These are phyloP conservation scores for Apis florea DNA, from an alignment of 1,140 invertebrate genomes.

Conservation along the genomic window DNA sequence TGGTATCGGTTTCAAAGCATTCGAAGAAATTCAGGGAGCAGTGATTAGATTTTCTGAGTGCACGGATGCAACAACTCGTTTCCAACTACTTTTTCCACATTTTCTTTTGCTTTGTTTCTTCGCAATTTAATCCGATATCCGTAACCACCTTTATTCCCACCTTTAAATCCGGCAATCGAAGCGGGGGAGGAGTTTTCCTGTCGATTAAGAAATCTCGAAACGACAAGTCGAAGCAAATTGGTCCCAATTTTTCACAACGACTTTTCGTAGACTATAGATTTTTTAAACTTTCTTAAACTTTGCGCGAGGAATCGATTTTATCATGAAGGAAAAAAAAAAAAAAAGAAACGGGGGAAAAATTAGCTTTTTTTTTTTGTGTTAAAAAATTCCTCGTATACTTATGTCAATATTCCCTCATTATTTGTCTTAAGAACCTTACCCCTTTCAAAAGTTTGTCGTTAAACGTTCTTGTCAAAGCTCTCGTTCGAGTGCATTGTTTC, in stretches of 20 bases:
- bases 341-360: no score
- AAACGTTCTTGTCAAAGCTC: neutral
- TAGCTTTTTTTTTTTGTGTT: no score
- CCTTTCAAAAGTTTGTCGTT: neutral
- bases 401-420: neutral
- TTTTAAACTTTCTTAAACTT: no score
- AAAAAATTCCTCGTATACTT: neutral
- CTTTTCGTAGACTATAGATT: no score
- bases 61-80: conserved; percentile 39
- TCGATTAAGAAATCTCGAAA: conserved; percentile 8
- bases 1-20: neutral
- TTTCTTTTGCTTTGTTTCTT: conserved; percentile 29
- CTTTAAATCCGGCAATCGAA: neutral
- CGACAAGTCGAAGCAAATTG: no score
- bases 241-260: no score
- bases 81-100: neutral
- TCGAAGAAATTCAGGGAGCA: conserved; percentile 29
- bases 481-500: neutral
- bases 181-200: neutral
- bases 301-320: no score
- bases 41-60: conserved; percentile 43
- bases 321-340: no score
- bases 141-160: conserved; percentile 28
- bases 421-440: neutral
- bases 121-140: conserved; percentile 42